A percentile compares a stretch with the other conserved stretches of the same genome.
Conservation (phyloP, 2,113 vertebrate genomes). For the Baryphthengus martii region DNA sequence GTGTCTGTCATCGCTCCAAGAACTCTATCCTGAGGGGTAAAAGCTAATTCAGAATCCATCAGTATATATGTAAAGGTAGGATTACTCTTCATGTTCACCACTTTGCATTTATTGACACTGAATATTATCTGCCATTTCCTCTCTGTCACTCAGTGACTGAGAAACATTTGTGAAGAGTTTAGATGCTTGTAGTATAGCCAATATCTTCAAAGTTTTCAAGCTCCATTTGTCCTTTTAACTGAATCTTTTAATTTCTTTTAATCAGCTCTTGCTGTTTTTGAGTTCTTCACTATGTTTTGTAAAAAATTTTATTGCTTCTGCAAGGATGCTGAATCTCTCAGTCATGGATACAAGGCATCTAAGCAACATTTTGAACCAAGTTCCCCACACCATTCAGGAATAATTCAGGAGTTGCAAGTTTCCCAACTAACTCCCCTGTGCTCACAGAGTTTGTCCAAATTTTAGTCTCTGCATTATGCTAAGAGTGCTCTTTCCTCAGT, state of each 20-base stretch:
- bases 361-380: background rate
- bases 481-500: background rate
- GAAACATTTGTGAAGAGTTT: background rate
- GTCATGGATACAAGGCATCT: background rate
- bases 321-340: background rate
- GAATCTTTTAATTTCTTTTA: background rate
- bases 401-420: background rate
- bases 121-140: background rate
- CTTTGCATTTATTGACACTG: background rate
- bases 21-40: constrained; percentile 36
- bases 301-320: background rate
- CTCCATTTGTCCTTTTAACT: background rate
- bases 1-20: constrained; percentile 15
- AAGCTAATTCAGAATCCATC: constrained; percentile 46
- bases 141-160: background rate
- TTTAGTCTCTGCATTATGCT: background rate
- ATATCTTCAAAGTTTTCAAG: background rate
- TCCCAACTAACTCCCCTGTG: background rate
- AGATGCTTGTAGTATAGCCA: background rate
- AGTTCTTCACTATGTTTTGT: background rate
- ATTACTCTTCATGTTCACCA: background rate
- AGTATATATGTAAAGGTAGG: background rate
- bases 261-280: background rate
- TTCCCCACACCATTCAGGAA: background rate
- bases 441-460: background rate